These are phyloP conservation scores for Pseudanteris insignis DNA, from an alignment of 2,888 invertebrate species.

Conservation along the genomic window DNA sequence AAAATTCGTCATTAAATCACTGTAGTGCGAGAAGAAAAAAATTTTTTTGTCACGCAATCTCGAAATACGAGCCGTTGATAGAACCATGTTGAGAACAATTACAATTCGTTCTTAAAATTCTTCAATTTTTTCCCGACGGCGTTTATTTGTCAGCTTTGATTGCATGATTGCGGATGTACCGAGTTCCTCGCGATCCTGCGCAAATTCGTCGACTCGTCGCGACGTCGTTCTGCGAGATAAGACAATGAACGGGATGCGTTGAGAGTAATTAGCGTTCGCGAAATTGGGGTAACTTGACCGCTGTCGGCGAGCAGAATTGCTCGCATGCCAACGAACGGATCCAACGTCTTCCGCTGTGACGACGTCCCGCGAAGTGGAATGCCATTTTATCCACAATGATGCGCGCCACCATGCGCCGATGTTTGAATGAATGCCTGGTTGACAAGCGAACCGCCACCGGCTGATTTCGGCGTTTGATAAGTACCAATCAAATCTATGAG, in stretches of 20 bases:
- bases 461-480: constrained; percentile 24
- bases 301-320: constrained; percentile 24
- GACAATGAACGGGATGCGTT: constrained; percentile 35
- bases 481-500: constrained; percentile 14
- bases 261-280: constrained; percentile 40
- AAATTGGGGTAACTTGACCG: constrained; percentile 37
- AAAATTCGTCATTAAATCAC: too few relatives aligned
- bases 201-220: constrained; percentile 28
- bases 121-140: constrained; percentile 8
- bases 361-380: constrained; percentile 22
- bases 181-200: constrained; percentile 26
- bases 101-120: constrained; percentile 13
- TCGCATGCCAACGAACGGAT: constrained; percentile 28
- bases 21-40: too few relatives aligned
- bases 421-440: constrained; percentile 17
- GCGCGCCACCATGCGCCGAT: too few relatives aligned
- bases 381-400: constrained; percentile 23
- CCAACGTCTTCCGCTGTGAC: constrained; percentile 13
- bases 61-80: too few relatives aligned
- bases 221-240: constrained; percentile 35
- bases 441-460: constrained; percentile 15
- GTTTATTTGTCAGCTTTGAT: constrained; percentile 25
- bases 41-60: too few relatives aligned
- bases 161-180: constrained; percentile 22
- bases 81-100: constrained; percentile 1